Evolutionary conservation across 2,113 vertebrate genomes (phyloP).

Genomic region (Pao palembangensis): DNA sequence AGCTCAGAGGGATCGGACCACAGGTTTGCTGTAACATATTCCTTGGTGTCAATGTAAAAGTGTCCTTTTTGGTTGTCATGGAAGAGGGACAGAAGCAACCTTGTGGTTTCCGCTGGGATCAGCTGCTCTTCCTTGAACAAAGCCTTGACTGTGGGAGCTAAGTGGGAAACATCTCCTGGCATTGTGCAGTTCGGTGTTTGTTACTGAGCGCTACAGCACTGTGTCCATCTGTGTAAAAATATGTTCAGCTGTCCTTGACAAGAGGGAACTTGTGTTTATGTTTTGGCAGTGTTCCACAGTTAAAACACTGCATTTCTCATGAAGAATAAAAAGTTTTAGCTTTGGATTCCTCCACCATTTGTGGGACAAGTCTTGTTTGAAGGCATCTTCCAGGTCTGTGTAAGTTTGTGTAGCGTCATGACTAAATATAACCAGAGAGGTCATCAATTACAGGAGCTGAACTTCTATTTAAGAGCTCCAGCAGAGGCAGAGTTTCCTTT

Average conservation of each 20-base stretch:
- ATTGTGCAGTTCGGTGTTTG: slow-evolving; percentile 4
- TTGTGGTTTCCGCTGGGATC: slow-evolving; percentile 53
- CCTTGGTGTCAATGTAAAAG: not conserved
- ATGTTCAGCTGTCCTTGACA: slow-evolving; percentile 26
- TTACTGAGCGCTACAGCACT: slow-evolving; percentile 6
- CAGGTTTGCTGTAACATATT: not conserved
- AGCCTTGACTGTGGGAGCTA: slow-evolving; percentile 43
- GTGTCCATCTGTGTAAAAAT: slow-evolving; percentile 44
- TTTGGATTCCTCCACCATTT: not conserved
- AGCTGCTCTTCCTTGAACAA: slow-evolving; percentile 59
- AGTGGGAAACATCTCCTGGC: slow-evolving; percentile 33
- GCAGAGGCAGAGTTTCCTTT: slow-evolving; percentile 17
- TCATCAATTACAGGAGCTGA: slow-evolving; percentile 44
- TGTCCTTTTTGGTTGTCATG: not conserved
- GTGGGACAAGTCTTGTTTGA: not conserved
- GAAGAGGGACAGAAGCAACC: slow-evolving; percentile 5
- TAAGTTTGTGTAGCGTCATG: slow-evolving; percentile 31
- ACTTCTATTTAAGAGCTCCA: slow-evolving; percentile 42
- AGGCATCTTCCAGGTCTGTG: slow-evolving; percentile 30
- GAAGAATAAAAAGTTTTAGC: not conserved
- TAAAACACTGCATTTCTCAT: not conserved
- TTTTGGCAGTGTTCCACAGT: not conserved
- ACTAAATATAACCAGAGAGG: slow-evolving; percentile 57
- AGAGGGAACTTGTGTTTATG: not conserved
- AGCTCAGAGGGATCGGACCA: no score